Evolutionary conservation across 2,797 vertebrate species (phyloP).

Genomic region (Argya squamiceps): DNA sequence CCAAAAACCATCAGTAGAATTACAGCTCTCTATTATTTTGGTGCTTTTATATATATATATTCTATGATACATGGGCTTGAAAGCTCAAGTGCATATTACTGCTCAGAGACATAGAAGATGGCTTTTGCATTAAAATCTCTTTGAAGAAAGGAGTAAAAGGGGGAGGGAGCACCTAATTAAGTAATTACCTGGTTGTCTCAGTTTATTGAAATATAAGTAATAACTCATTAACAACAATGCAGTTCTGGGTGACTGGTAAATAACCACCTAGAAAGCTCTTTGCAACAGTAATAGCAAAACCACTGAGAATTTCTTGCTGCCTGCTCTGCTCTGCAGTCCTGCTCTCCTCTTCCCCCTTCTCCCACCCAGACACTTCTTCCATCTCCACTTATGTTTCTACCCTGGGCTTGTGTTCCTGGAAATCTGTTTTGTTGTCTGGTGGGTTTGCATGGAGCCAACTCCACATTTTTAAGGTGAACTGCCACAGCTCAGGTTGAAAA

Average conservation of each 20-base stretch:
- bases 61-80: slow-evolving; percentile 20
- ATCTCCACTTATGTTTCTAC: neutral
- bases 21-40: slow-evolving; percentile 55
- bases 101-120: neutral
- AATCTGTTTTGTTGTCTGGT: neutral
- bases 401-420: neutral
- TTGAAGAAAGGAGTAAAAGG: neutral
- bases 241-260: neutral
- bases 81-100: neutral
- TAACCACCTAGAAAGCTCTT: neutral
- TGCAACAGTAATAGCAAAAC: neutral
- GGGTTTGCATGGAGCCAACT: neutral
- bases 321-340: neutral
- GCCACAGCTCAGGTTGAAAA: neutral
- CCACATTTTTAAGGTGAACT: neutral
- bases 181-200: neutral
- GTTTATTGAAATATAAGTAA: slow-evolving; percentile 2
- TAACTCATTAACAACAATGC: slow-evolving; percentile 13
- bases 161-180: neutral
- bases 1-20: slow-evolving; percentile 49
- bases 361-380: neutral
- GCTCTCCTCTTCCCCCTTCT: neutral
- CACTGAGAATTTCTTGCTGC: neutral
- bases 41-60: neutral
- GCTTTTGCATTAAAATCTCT: slow-evolving; percentile 23